Percentiles rank a stretch among this genome's conserved stretches.
Evolutionary conservation across 2,797 vertebrate genomes (phyloP).

Genomic region (Heterohyrax brucei): DNA sequence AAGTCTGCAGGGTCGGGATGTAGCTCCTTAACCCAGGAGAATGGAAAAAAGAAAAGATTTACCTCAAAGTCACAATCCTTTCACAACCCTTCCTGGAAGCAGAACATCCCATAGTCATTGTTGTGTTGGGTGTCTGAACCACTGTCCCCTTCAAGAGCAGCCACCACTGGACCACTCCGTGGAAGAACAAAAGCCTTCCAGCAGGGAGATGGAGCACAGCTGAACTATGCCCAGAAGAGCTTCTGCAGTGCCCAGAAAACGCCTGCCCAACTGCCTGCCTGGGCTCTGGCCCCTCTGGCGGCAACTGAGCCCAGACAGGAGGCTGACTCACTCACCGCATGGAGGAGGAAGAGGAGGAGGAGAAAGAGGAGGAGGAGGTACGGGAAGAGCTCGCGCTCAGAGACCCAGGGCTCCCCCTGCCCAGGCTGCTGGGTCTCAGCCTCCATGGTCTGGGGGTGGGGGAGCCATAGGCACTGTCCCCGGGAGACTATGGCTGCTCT

Average conservation of each 20-base stretch:
- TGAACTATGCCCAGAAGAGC: slow-evolving; percentile 82
- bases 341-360: slow-evolving; percentile 75
- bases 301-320: slow-evolving; percentile 86
- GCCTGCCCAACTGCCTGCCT: slow-evolving; percentile 82
- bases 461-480: background rate
- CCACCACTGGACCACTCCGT: background rate
- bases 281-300: slow-evolving; percentile 86
- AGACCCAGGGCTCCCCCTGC: slow-evolving; percentile 35
- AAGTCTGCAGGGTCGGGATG: background rate
- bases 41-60: slow-evolving; percentile 2
- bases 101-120: background rate
- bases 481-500: background rate
- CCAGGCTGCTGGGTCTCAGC: background rate
- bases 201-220: slow-evolving; percentile 33
- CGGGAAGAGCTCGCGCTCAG: slow-evolving; percentile 35
- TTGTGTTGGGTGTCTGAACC: background rate
- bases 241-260: slow-evolving; percentile 80
- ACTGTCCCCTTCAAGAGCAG: background rate
- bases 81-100: slow-evolving; percentile 21
- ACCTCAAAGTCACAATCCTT: slow-evolving; percentile 43
- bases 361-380: slow-evolving; percentile 47
- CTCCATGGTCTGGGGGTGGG: background rate
- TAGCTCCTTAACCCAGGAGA: background rate
- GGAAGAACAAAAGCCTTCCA: slow-evolving; percentile 12
- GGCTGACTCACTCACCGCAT: slow-evolving; percentile 88